A percentile compares a stretch with the other conserved stretches of the same genome.
These are phyloP conservation scores for Sympetrum striolatum DNA, from an alignment of 2,888 invertebrate species.

Conservation along the genomic window DNA sequence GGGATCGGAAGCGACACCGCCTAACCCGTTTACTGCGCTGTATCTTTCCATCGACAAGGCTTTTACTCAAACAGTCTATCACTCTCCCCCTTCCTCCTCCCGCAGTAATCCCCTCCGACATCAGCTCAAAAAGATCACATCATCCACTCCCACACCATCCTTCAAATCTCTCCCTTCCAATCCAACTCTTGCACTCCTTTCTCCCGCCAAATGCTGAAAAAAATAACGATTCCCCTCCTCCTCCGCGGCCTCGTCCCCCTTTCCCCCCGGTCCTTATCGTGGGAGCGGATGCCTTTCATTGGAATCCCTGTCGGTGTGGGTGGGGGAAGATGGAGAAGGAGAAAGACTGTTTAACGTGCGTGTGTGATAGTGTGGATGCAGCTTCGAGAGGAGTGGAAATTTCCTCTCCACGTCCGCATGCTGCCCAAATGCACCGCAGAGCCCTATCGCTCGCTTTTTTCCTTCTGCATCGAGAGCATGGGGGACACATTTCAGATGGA, in stretches of 20 bases:
- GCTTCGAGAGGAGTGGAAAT: background rate
- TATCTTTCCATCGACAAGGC: no score
- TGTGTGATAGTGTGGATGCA: background rate
- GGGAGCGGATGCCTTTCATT: constrained; percentile 35
- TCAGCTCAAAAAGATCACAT: background rate
- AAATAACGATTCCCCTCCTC: background rate
- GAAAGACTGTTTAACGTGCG: background rate
- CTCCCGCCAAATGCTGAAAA: background rate
- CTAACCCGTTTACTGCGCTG: background rate
- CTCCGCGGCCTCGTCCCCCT: background rate
- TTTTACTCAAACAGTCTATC: background rate
- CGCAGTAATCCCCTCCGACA: background rate
- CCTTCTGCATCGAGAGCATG: background rate
- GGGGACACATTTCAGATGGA: background rate
- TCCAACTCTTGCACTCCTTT: background rate
- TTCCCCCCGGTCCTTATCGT: background rate
- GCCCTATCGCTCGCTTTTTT: background rate
- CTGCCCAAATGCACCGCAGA: background rate
- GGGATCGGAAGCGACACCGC: background rate
- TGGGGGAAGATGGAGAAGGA: background rate
- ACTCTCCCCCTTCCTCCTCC: background rate
- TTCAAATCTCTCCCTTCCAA: background rate
- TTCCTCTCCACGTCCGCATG: background rate
- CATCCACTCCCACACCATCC: background rate
- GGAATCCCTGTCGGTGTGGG: background rate